Evolutionary conservation across 2,888 invertebrate genomes (phyloP).

Genomic region (Cephus runcator): DNA sequence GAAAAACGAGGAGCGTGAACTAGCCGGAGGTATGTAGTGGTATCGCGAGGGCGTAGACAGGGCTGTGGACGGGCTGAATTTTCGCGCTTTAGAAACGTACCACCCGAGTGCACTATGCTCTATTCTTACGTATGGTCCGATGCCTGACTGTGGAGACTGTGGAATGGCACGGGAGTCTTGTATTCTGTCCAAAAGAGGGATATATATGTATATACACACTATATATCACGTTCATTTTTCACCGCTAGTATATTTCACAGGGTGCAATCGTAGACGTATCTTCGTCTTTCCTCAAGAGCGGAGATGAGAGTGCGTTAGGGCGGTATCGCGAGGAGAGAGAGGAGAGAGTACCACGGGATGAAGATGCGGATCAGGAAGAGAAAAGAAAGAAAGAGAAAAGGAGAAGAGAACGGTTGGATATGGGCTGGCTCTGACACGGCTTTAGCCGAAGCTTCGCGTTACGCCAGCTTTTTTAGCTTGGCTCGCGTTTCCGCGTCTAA

Average conservation of each 20-base stretch:
- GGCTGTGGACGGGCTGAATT: background rate
- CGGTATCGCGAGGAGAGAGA: background rate
- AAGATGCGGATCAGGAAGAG: background rate
- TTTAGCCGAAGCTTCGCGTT: slow-evolving; percentile 44
- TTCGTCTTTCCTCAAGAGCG: too few species aligned
- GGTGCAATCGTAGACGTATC: too few species aligned
- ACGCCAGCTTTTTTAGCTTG: slow-evolving; percentile 33
- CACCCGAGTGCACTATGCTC: background rate
- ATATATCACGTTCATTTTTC: too few species aligned
- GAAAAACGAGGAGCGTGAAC: background rate
- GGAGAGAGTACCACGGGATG: background rate
- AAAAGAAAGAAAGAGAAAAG: background rate
- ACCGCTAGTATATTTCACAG: too few species aligned
- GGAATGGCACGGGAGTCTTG: too few species aligned
- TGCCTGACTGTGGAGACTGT: too few species aligned
- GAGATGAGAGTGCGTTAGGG: too few species aligned
- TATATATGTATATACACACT: too few species aligned
- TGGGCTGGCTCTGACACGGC: slow-evolving; percentile 30
- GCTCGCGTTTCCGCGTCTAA: slow-evolving; percentile 36
- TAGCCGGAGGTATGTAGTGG: background rate
- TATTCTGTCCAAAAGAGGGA: background rate
- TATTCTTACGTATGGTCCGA: background rate
- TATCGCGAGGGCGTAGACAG: too few species aligned
- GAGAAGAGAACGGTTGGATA: background rate
- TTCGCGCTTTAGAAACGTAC: background rate